phyloP scores from a whole-genome alignment of 1,140 invertebrate species.

The Thalassaphorura encarpata region DNA sequence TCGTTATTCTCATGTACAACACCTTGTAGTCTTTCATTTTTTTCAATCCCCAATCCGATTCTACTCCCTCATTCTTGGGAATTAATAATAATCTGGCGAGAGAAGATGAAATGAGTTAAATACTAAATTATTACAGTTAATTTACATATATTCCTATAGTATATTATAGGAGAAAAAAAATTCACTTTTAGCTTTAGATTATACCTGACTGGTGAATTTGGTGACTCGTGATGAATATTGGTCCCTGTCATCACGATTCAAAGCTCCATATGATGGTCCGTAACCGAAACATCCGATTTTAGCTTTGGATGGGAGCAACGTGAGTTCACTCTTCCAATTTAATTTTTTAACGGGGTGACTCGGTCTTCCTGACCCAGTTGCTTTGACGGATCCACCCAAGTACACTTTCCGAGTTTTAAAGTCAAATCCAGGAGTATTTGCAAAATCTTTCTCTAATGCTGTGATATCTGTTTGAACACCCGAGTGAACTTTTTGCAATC shows the following conservation, averaged over 20 bases:
- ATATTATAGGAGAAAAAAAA: too few species aligned
- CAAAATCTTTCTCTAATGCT: slow-evolving; percentile 20
- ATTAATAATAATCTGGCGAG: too few species aligned
- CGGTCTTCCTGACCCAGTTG: not conserved
- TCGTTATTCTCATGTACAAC: too few species aligned
- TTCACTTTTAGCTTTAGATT: too few species aligned
- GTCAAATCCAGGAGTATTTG: too few species aligned
- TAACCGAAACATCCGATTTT: slow-evolving; percentile 18
- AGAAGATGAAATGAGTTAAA: too few species aligned
- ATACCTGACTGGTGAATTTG: slow-evolving; percentile 33
- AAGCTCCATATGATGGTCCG: too few species aligned
- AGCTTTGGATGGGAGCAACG: slow-evolving; percentile 27
- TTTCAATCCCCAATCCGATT: too few species aligned
- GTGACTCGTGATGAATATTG: slow-evolving; percentile 28
- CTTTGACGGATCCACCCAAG: not conserved
- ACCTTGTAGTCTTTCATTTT: too few species aligned
- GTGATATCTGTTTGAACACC: slow-evolving; percentile 31
- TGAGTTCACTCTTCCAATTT: slow-evolving; percentile 32
- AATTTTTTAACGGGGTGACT: slow-evolving; percentile 21
- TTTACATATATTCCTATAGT: too few species aligned
- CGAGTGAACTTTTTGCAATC: slow-evolving; percentile 11
- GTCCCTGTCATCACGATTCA: slow-evolving; percentile 21
- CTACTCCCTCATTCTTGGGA: too few species aligned
- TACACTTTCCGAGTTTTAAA: not conserved
- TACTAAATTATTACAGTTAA: too few species aligned